Percentiles rank a stretch among this genome's conserved stretches.
Evolutionary conservation across 2,888 invertebrate genomes (phyloP).

Genomic region (Hemicrepidius hirtus): DNA sequence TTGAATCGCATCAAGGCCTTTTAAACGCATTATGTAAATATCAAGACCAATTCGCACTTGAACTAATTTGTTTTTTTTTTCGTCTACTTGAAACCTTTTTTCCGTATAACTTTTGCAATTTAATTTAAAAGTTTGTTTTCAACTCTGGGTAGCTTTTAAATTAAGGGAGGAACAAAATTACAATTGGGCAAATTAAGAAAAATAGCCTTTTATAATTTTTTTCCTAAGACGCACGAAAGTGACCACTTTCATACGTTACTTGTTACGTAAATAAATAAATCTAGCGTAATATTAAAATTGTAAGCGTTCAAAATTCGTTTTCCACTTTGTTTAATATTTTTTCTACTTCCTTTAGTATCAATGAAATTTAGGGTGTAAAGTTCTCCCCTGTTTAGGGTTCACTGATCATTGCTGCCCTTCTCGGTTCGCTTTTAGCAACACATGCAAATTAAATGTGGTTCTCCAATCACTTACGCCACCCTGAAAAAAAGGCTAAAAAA

Average conservation of each 20-base stretch:
- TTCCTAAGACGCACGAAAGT: too few species aligned
- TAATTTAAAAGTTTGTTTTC: conserved; percentile 16
- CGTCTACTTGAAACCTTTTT: conserved; percentile 3
- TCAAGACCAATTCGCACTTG: conserved; percentile 23
- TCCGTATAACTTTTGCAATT: conserved; percentile 15
- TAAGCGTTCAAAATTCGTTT: conserved; percentile 2
- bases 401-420: neutral
- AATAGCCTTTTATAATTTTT: neutral
- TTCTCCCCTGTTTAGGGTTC: conserved; percentile 5
- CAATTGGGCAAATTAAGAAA: neutral
- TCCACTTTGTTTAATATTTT: conserved; percentile 23
- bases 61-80: conserved; percentile 20
- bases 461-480: conserved; percentile 1
- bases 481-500: neutral
- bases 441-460: conserved; percentile 18
- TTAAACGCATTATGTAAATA: conserved; percentile 35
- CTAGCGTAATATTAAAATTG: neutral
- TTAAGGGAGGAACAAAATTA: conserved; percentile 7
- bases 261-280: too few species aligned
- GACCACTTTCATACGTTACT: too few species aligned
- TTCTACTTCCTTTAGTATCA: conserved; percentile 3
- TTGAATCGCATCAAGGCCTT: conserved; percentile 23
- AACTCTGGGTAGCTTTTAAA: neutral
- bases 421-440: neutral
- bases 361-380: conserved; percentile 3